phyloP scores from a whole-genome alignment of 2,113 vertebrate species.

The Tichodroma muraria region DNA sequence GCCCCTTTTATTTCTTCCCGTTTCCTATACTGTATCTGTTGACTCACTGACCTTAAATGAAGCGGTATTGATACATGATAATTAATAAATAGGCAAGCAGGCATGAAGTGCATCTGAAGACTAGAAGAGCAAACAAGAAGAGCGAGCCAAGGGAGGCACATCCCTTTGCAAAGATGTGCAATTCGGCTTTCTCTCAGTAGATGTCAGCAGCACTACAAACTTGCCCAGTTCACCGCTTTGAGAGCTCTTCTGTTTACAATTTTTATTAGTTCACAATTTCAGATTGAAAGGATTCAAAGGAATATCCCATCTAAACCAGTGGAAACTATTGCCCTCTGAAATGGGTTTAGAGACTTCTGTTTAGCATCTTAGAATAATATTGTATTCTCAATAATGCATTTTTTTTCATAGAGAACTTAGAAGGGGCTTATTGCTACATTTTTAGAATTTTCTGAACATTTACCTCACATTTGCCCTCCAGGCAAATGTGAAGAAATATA shows the following conservation, averaged over 20 bases:
- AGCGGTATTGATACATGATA: background rate
- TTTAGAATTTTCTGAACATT: conserved; percentile 66
- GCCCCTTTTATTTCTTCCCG: background rate
- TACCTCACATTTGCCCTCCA: conserved; percentile 56
- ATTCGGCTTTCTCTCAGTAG: conserved; percentile 55
- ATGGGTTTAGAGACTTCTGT: background rate
- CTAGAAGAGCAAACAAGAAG: background rate
- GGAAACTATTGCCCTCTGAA: background rate
- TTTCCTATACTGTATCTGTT: background rate
- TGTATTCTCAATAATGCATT: conserved; percentile 31
- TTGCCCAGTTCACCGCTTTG: background rate
- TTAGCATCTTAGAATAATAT: conserved; percentile 30
- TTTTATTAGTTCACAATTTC: background rate
- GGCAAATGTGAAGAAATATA: conserved; percentile 70
- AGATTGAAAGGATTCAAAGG: background rate
- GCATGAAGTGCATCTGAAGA: background rate
- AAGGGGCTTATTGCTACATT: conserved; percentile 55
- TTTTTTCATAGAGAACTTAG: conserved; percentile 6
- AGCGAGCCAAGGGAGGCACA: background rate
- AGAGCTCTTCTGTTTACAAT: background rate
- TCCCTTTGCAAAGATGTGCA: background rate
- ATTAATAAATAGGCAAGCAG: background rate
- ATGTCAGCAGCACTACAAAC: conserved; percentile 69
- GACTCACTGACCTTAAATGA: background rate
- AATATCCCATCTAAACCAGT: background rate